Conservation (phyloP, 2,888 invertebrate species). For the Folsomia manolachei region DNA sequence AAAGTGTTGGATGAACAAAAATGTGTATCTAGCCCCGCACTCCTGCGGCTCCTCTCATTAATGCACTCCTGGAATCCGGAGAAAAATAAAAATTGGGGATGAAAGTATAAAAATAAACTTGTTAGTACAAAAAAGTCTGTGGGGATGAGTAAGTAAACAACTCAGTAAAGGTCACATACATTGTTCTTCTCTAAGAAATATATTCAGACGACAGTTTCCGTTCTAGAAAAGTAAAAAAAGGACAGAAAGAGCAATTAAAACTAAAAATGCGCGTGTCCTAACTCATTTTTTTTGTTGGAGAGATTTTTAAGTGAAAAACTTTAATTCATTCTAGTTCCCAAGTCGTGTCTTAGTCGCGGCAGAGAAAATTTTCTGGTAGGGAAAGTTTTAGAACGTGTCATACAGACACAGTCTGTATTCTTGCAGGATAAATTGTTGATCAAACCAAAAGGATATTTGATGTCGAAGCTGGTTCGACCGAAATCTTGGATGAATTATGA, state of each 20-base stretch:
- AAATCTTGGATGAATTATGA: constrained; percentile 1
- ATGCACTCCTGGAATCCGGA: constrained; percentile 49
- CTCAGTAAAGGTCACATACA: background rate
- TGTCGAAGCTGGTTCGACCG: background rate
- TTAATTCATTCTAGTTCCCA: background rate
- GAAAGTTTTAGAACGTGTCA: background rate
- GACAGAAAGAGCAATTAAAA: background rate
- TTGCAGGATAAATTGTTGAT: background rate
- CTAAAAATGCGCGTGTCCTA: background rate
- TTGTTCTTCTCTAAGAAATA: background rate
- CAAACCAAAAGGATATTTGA: background rate
- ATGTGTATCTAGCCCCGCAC: no score
- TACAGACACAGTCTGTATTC: background rate
- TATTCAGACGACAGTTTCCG: background rate
- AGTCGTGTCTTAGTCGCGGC: background rate
- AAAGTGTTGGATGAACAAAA: constrained; percentile 51
- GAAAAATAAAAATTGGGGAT: constrained; percentile 12
- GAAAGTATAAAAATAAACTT: background rate
- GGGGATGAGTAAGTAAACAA: background rate
- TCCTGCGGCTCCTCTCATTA: constrained; percentile 51
- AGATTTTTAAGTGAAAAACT: background rate
- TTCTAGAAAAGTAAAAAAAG: background rate
- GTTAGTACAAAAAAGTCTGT: background rate
- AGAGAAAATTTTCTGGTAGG: background rate
- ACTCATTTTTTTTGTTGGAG: background rate